Percentiles rank a stretch among this genome's conserved stretches.
Conservation (phyloP, 1,140 invertebrate genomes). For the Trichomalopsis sarcophagae region DNA sequence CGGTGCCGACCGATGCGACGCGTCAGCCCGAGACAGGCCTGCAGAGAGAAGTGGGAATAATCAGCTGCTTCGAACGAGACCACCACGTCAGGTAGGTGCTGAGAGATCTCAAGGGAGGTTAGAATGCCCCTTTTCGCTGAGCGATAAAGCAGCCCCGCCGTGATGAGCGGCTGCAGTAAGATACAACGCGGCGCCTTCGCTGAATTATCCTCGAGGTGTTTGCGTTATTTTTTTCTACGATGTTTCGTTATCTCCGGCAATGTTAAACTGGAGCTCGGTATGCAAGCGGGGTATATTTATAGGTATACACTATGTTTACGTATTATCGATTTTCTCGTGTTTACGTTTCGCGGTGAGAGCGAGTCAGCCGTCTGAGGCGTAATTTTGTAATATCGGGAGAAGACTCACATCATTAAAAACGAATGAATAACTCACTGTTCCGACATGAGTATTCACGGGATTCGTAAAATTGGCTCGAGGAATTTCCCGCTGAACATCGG, state of each 20-base stretch:
- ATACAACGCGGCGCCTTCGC: no score
- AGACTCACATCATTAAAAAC: neutral
- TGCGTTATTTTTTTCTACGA: no score
- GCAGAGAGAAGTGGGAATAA: neutral
- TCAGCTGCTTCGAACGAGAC: neutral
- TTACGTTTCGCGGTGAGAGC: neutral
- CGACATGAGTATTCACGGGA: no score
- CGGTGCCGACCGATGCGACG: neutral
- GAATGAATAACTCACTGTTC: neutral
- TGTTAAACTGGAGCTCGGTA: no score
- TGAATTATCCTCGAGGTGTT: no score
- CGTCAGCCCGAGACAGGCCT: neutral
- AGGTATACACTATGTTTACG: no score
- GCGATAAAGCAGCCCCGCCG: neutral
- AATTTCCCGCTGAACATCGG: no score
- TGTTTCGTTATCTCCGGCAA: no score
- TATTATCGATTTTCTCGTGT: conserved; percentile 3
- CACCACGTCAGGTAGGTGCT: neutral
- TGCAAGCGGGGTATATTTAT: neutral
- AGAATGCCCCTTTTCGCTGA: neutral
- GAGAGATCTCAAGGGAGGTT: neutral
- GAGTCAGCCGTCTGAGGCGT: no score
- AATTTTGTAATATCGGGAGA: neutral
- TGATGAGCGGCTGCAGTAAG: neutral
- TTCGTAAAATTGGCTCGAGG: no score